Percentiles rank a stretch among this genome's conserved stretches.
Conservation (phyloP, 1,140 invertebrate genomes). For the Drosophila guanche region DNA sequence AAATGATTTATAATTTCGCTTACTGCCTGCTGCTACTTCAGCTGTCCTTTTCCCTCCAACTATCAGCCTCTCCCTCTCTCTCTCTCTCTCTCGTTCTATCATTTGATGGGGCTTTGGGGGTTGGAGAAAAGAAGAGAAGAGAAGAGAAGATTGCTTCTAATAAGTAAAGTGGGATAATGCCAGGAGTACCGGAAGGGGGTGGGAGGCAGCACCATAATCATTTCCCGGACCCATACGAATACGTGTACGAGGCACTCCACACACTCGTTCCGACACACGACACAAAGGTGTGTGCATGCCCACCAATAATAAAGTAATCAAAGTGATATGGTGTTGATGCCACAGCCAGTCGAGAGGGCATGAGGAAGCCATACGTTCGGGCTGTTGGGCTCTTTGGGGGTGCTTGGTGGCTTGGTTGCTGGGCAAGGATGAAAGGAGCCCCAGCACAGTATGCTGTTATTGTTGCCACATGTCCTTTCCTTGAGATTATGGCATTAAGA, state of each 20-base stretch:
- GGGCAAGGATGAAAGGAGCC: conserved; percentile 14
- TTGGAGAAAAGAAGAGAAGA: not conserved
- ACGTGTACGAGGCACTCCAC: too few relatives aligned
- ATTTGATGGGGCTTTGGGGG: not conserved
- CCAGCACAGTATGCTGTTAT: conserved; percentile 39
- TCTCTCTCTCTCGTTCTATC: not conserved
- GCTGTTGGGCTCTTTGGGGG: too few relatives aligned
- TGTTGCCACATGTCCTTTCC: conserved; percentile 49
- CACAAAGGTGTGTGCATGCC: conserved; percentile 44
- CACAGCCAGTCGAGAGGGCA: not conserved
- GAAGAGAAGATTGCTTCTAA: conserved; percentile 78
- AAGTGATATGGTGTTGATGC: conserved; percentile 78
- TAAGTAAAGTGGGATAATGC: conserved; percentile 74
- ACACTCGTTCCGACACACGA: not conserved
- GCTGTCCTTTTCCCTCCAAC: conserved; percentile 8
- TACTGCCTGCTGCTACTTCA: conserved; percentile 29
- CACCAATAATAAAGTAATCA: conserved; percentile 80
- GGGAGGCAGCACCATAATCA: conserved; percentile 45
- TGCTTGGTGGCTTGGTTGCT: not conserved
- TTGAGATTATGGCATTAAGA: conserved; percentile 74
- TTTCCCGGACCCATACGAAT: not conserved
- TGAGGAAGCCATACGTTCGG: not conserved
- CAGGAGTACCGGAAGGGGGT: not conserved
- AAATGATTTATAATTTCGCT: conserved; percentile 74
- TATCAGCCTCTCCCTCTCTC: too few relatives aligned